Percentiles rank a stretch among this genome's conserved stretches.
Evolutionary conservation across 1,140 invertebrate species (phyloP).

Genomic region (Theocolax elegans): DNA sequence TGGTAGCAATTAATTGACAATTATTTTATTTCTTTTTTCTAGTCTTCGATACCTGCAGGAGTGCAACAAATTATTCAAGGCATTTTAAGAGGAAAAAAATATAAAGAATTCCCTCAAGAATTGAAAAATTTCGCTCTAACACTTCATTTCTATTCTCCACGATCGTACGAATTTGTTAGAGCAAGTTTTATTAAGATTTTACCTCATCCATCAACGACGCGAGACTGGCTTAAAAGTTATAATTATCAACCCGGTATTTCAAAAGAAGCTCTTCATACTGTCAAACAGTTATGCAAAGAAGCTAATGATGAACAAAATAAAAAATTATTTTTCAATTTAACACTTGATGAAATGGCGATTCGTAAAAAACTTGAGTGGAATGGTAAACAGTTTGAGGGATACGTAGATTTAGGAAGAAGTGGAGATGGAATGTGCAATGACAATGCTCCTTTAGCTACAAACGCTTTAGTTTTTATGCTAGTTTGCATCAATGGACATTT

Average conservation of each 20-base stretch:
- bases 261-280: neutral
- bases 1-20: neutral
- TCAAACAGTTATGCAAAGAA: neutral
- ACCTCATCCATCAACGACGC: neutral
- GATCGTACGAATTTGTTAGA: neutral
- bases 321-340: neutral
- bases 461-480: slow-evolving; percentile 4
- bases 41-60: neutral
- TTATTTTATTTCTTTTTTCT: neutral
- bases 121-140: neutral
- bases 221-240: neutral
- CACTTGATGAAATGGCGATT: slow-evolving; percentile 2
- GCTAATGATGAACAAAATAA: neutral
- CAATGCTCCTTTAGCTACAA: neutral
- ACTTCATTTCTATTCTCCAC: neutral
- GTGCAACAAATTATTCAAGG: neutral
- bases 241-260: neutral
- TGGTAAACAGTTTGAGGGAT: neutral
- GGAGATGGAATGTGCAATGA: neutral
- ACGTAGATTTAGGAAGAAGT: neutral
- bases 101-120: neutral
- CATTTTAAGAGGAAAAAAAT: neutral
- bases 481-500: slow-evolving; percentile 7
- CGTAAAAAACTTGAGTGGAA: neutral
- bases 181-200: neutral